Conservation (phyloP, 2,113 vertebrate species). For the Uria aalge region DNA sequence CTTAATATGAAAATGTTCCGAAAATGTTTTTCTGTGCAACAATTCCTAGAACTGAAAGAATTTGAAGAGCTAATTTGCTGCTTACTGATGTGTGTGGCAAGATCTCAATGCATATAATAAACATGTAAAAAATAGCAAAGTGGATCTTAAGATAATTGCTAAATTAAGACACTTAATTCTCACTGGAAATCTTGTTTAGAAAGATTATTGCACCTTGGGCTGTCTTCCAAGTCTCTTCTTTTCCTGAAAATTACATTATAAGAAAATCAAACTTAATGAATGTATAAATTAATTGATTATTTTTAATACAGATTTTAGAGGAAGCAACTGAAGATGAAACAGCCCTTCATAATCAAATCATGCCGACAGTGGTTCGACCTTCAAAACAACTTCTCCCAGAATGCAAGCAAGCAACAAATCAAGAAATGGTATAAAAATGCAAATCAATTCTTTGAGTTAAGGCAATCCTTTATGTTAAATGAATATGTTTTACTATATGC, state of each 20-base stretch:
- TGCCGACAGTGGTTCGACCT: constrained; percentile 95
- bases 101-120: background rate
- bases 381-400: constrained; percentile 88
- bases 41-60: background rate
- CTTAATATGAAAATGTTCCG: background rate
- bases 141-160: background rate
- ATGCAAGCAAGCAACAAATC: constrained; percentile 69
- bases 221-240: background rate
- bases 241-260: background rate
- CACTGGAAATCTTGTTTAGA: background rate
- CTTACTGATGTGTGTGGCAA: background rate
- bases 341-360: constrained; percentile 92
- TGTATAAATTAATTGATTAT: background rate
- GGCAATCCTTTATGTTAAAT: background rate
- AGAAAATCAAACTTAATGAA: background rate
- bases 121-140: background rate
- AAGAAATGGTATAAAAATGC: constrained; percentile 84
- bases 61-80: background rate
- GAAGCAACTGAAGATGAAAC: constrained; percentile 98
- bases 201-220: background rate
- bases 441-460: background rate
- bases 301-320: constrained; percentile 84
- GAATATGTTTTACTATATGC: background rate
- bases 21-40: background rate
- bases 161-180: background rate